These are phyloP conservation scores for Chironomus tepperi DNA, from an alignment of 1,140 invertebrate genomes.

Conservation along the genomic window DNA sequence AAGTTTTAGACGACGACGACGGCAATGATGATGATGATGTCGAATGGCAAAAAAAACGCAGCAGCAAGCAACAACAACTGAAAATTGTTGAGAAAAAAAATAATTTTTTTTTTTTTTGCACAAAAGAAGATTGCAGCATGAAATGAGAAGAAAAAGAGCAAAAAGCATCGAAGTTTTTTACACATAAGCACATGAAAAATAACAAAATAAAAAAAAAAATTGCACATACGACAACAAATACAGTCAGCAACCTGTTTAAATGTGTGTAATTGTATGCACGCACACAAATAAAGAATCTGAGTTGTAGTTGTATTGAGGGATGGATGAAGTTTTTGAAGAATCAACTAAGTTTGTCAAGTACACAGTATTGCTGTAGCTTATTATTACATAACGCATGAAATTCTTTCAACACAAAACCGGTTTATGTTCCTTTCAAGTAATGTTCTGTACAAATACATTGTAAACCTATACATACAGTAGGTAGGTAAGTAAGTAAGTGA, in stretches of 20 bases:
- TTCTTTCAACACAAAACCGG: conserved; percentile 1
- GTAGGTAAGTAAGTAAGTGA: not conserved
- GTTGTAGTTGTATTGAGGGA: too few relatives aligned
- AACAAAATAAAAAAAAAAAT: conserved; percentile 14
- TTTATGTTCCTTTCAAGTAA: not conserved
- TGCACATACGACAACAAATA: conserved; percentile 10
- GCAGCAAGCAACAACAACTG: not conserved
- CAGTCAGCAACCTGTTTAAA: not conserved
- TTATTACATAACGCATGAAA: not conserved
- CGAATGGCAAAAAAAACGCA: conserved; percentile 25
- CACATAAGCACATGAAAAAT: not conserved
- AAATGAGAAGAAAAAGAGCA: not conserved
- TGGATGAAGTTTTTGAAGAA: not conserved
- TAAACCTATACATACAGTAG: not conserved
- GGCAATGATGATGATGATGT: not conserved
- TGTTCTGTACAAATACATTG: not conserved
- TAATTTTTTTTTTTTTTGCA: not conserved
- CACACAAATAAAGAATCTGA: not conserved
- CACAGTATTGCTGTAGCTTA: not conserved
- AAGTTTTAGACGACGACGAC: too few relatives aligned
- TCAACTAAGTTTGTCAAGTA: not conserved
- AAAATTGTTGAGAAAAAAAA: not conserved
- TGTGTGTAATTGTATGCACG: conserved; percentile 3
- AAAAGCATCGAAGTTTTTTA: not conserved
- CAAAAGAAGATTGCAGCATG: not conserved